Evolutionary conservation across 1,140 invertebrate species (phyloP), one percentile per base, ranked within the genome.

Genomic region (Habropoda laboriosa): DNA sequence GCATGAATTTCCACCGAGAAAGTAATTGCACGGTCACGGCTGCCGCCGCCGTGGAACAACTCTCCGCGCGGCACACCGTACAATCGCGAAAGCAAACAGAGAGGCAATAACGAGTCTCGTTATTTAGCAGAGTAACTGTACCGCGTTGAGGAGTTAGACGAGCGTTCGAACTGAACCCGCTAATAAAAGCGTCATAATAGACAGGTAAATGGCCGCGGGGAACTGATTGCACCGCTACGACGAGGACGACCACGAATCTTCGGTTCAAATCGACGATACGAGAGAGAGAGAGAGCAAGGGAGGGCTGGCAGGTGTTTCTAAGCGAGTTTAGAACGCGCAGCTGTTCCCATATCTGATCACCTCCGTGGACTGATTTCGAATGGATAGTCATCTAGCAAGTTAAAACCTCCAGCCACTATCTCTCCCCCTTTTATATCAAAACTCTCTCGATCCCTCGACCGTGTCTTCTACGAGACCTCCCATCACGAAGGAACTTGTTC

Each of bases 281-380:
- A 64, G 49, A 21, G 5, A 16, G 21, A 49, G 21, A 7, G 51
- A 27, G 40, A 0, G 4, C 38, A n/a, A n/a, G n/a, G n/a, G n/a
- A n/a, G n/a, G n/a, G n/a, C n/a, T n/a, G 45, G 79, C 82, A 86
- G 83, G 83, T 86, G 82, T 60, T 71, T 49, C 45, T 42, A 80
- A 85, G 42, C 71, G 55, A 70, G 51, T 45, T 77, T 77, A 77
- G 67, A n/a, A 75, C 27, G 47, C 40, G 78, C 82, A 80, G 82
- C 49, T 85, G 83, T 12, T 61, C 16, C 61, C 21, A 4, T 81
- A 84, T 85, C 82, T 67, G 83, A 85, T 81, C 58, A 35, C 27
- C 63, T 30, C n/a, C 27, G 35, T 53, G 63, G 61, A 61, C 55
- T 68, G 70, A 84, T 79, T 79, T 82, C 77, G 32, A 58, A 13